These are phyloP conservation scores for Halictus ligatus DNA, from an alignment of 2,888 invertebrate genomes.

Conservation along the genomic window DNA sequence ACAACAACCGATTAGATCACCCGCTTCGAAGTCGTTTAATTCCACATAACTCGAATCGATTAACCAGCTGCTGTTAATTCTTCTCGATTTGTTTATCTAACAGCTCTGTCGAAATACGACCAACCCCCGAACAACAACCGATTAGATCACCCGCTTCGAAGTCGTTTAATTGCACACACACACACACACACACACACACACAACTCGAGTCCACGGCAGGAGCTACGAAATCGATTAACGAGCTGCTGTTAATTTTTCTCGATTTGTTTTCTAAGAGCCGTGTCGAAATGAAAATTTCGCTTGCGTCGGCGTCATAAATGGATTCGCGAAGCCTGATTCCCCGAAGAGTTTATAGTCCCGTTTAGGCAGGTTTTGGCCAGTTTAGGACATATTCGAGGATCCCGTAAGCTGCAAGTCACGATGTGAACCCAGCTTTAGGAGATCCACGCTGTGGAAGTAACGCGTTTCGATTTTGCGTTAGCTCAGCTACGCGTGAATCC, in stretches of 20 bases:
- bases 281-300: background rate
- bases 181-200: too few species aligned
- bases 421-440: slow-evolving; percentile 83
- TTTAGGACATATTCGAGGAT: slow-evolving; percentile 30
- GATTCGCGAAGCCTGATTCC: background rate
- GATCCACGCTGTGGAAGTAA: slow-evolving; percentile 84
- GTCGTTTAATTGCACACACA: too few species aligned
- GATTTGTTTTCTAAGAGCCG: background rate
- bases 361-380: background rate
- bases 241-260: too few species aligned
- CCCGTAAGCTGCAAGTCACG: slow-evolving; percentile 65
- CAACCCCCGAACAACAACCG: background rate
- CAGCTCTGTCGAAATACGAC: background rate
- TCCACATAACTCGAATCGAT: too few species aligned
- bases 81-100: too few species aligned
- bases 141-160: too few species aligned
- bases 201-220: too few species aligned
- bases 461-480: slow-evolving; percentile 84
- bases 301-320: background rate
- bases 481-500: slow-evolving; percentile 84
- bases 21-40: too few species aligned
- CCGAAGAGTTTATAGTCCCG: background rate
- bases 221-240: background rate
- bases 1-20: too few species aligned
- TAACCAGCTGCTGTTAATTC: too few species aligned